phyloP scores from a whole-genome alignment of 35 echinoderm and acorn worm genomes.

The Patiria miniata region DNA sequence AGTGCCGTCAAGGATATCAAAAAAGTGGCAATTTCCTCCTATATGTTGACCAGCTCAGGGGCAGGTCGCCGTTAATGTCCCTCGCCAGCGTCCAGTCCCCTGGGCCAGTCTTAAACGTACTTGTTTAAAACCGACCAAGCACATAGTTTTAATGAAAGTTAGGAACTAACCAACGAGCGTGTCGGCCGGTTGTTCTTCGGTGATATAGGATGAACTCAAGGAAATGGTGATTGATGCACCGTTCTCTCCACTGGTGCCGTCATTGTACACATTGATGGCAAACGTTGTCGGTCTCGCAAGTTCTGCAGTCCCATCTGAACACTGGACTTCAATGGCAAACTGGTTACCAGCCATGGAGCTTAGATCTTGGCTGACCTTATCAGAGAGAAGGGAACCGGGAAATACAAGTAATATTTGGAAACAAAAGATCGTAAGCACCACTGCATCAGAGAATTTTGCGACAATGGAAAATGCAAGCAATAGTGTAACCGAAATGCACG shows the following conservation, averaged over 20 bases:
- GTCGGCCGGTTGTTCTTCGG: not conserved
- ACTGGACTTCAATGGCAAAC: constrained; percentile 12
- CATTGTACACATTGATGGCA: not conserved
- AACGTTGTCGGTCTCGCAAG: not conserved
- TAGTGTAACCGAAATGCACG: not conserved
- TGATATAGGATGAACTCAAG: not conserved
- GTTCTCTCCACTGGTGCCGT: not conserved
- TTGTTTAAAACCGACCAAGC: no score
- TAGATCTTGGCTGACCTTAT: not conserved
- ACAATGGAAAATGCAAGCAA: not conserved
- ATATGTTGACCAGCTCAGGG: no score
- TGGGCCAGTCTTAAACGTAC: no score
- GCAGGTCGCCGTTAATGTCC: no score
- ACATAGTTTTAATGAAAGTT: no score
- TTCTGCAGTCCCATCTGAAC: not conserved
- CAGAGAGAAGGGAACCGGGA: not conserved
- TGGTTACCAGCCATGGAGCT: not conserved
- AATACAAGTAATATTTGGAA: not conserved
- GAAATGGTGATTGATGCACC: not conserved
- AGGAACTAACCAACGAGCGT: not conserved
- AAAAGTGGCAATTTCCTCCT: no score
- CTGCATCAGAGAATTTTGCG: not conserved
- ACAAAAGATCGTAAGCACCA: not conserved
- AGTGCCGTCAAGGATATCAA: no score
- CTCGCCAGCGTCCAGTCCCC: no score